Evolutionary conservation across 2,113 vertebrate species (phyloP), one percentile per base, ranked within the genome.

Genomic region (Clarias gariepinus): DNA sequence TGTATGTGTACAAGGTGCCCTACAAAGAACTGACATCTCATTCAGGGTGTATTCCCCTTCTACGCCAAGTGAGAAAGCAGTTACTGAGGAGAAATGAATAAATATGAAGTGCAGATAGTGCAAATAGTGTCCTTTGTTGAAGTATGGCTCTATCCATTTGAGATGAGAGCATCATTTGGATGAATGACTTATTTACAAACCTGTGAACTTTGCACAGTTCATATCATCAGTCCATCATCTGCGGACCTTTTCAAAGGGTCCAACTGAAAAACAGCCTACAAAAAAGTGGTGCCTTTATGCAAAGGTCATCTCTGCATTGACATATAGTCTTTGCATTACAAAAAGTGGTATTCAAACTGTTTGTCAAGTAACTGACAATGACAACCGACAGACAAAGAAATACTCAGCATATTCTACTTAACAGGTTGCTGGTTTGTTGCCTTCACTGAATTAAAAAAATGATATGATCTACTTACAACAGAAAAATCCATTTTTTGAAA

Each of bases 281-380:
- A 71, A 83, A 79, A 15, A 13, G 53, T 58, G 83, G 57, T 84
- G 1, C 77, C 12, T 88, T 89, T 85, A 77, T 78, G 83, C 52
- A 91, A 91, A 93, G 90, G 87, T 86, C 89, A 89, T 88, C 71
- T 88, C 81, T 85, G 77, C 82, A 61, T 89, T 88, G 88, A 91
- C 84, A 88, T 83, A 86, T 87, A 76, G 52, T 82, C 53, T 86
- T 83, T 86, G 66, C 66, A 55, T 90, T 68, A 84, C 15, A 60
- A 81, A 86, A 71, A 30, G 64, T 36, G 73, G 68, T 76, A 64
- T 76, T 57, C 86, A 87, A 85, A 33, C 16, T 68, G 21, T 85
- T 79, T 66, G 74, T 18, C 73, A 30, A 64, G 74, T 86, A n/a
- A 78, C 25, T 66, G 60, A 83, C 19, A 68, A 60, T 5, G 4